Conservation (phyloP, 2,797 vertebrate genomes). For the Dermochelys coriacea region DNA sequence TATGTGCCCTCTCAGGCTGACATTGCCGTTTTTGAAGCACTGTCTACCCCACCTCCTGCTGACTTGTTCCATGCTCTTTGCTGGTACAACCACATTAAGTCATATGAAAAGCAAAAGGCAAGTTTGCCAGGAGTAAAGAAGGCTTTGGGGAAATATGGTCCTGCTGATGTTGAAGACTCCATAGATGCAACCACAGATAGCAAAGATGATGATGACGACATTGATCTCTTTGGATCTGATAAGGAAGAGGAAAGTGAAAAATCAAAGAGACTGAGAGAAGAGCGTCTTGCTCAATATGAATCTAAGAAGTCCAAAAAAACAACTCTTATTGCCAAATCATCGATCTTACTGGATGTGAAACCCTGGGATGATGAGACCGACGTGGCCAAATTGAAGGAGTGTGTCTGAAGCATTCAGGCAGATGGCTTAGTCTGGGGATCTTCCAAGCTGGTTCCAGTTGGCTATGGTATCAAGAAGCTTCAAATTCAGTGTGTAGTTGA, state of each 20-base stretch:
- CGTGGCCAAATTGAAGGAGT: slow-evolving; percentile 95
- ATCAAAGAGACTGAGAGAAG: too few species aligned
- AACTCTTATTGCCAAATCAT: slow-evolving; percentile 93
- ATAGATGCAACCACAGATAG: slow-evolving; percentile 77
- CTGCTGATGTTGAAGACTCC: slow-evolving; percentile 88
- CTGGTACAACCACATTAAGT: slow-evolving; percentile 98
- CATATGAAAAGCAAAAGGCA: slow-evolving; percentile 90
- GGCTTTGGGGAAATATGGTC: slow-evolving; percentile 93
- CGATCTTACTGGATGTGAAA: slow-evolving; percentile 93
- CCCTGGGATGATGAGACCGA: slow-evolving; percentile 98
- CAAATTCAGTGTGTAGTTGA: slow-evolving; percentile 97
- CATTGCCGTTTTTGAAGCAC: slow-evolving; percentile 90
- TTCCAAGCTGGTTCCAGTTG: slow-evolving; percentile 94
- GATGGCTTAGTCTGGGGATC: slow-evolving; percentile 97
- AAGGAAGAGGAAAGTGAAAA: slow-evolving; percentile 95
- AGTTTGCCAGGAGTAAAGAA: slow-evolving; percentile 96
- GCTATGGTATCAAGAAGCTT: slow-evolving; percentile 98
- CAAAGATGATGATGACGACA: slow-evolving; percentile 91
- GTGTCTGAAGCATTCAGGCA: slow-evolving; percentile 88
- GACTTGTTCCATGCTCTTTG: slow-evolving; percentile 92
- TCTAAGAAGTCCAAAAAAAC: slow-evolving; percentile 97
- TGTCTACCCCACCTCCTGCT: slow-evolving; percentile 85
- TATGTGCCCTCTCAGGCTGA: slow-evolving; percentile 97
- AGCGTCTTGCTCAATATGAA: too few species aligned
- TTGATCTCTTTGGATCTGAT: slow-evolving; percentile 97